A percentile compares a stretch with the other conserved stretches of the same genome.
These are phyloP conservation scores for Choloepus hoffmanni DNA, from an alignment of 2,113 vertebrate genomes.

Conservation along the genomic window DNA sequence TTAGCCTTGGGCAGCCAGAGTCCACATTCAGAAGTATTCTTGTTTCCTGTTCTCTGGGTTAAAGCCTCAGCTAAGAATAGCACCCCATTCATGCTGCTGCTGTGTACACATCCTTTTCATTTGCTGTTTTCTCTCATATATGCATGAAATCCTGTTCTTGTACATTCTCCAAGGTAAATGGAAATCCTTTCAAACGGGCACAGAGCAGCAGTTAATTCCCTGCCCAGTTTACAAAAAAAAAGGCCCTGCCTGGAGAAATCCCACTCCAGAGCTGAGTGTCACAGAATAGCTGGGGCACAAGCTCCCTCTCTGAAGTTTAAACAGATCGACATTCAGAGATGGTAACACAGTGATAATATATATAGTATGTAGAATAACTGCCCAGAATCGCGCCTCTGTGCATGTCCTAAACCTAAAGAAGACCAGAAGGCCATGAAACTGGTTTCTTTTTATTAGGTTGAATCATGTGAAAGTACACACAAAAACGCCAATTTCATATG, in stretches of 20 bases:
- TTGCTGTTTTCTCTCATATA: constrained; percentile 58
- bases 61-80: constrained; percentile 71
- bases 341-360: not conserved
- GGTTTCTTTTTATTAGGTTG: not conserved
- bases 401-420: not conserved
- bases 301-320: not conserved
- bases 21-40: constrained; percentile 64
- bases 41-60: constrained; percentile 68
- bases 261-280: not conserved
- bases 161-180: constrained; percentile 74
- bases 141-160: constrained; percentile 66
- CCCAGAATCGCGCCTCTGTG: not conserved
- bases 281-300: not conserved
- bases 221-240: constrained; percentile 41
- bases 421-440: not conserved
- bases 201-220: constrained; percentile 53
- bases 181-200: constrained; percentile 65
- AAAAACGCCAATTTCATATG: constrained; percentile 31
- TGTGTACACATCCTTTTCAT: constrained; percentile 58
- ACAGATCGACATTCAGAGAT: not conserved
- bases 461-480: constrained; percentile 1
- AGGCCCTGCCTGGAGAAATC: not conserved
- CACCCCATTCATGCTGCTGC: constrained; percentile 51
- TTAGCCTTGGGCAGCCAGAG: not conserved
- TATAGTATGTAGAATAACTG: not conserved